A percentile compares a stretch with the other conserved stretches of the same genome.
Conservation (phyloP, 2,797 vertebrate genomes). For the Melanotaenia pygmaea region DNA sequence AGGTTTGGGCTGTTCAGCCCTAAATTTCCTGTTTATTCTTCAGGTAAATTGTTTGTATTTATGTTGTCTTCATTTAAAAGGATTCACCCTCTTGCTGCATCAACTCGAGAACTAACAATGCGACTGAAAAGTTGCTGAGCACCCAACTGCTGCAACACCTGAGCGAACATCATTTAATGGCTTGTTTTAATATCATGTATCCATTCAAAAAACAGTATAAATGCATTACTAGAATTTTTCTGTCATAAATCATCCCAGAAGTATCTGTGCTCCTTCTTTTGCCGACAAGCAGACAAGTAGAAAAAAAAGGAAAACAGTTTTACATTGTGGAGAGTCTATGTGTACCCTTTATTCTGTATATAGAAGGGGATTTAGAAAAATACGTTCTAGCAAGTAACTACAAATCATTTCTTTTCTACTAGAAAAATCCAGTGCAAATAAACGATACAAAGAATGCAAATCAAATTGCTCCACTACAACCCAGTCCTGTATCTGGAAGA, state of each 20-base stretch:
- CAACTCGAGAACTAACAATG: background rate
- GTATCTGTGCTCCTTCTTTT: no score
- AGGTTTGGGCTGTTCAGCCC: no score
- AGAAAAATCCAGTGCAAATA: background rate
- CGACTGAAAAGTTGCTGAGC: background rate
- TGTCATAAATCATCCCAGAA: background rate
- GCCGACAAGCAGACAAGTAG: no score
- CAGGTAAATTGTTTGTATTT: no score
- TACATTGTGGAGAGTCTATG: background rate
- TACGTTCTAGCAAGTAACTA: background rate
- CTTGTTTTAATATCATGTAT: background rate
- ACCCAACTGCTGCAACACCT: background rate
- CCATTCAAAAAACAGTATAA: background rate
- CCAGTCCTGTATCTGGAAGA: slow-evolving; percentile 7
- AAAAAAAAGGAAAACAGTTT: no score
- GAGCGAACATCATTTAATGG: background rate
- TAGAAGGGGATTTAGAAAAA: background rate
- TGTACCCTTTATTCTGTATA: background rate
- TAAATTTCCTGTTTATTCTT: no score
- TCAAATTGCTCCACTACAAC: background rate
- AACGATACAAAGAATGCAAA: background rate
- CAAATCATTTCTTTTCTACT: background rate
- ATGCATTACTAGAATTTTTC: background rate
- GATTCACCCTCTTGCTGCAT: background rate
- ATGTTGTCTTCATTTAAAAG: background rate